Conservation (phyloP, 2,888 invertebrate species). For the Cryptocheilus praepositus region DNA sequence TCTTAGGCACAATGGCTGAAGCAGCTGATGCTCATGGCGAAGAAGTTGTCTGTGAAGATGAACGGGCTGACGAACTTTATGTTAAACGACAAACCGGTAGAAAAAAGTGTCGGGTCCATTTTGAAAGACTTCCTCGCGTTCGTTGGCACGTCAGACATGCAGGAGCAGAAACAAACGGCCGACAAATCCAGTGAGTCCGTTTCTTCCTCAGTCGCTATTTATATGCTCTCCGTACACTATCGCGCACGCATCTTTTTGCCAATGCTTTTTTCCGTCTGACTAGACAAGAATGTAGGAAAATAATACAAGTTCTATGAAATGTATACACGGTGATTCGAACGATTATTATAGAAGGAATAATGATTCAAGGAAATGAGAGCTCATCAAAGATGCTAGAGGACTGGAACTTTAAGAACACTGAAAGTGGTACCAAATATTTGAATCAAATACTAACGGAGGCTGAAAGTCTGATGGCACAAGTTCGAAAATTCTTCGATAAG, state of each 20-base stretch:
- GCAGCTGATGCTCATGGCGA: constrained; percentile 35
- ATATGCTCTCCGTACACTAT: too few relatives aligned
- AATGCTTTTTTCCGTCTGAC: too few relatives aligned
- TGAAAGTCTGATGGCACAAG: constrained; percentile 39
- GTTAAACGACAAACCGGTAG: constrained; percentile 10
- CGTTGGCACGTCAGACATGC: constrained; percentile 16
- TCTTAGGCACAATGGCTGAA: constrained; percentile 45
- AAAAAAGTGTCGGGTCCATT: neutral
- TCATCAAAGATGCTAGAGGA: neutral
- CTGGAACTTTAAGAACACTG: neutral
- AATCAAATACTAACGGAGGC: constrained; percentile 30
- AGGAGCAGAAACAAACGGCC: constrained; percentile 11
- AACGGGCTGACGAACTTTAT: constrained; percentile 8
- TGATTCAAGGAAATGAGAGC: neutral
- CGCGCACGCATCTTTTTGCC: too few relatives aligned
- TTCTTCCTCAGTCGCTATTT: too few relatives aligned
- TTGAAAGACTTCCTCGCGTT: constrained; percentile 14
- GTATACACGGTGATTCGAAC: too few relatives aligned
- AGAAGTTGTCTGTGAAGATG: constrained; percentile 19
- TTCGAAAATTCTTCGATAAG: constrained; percentile 44
- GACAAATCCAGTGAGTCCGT: constrained; percentile 15
- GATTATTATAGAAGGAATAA: too few relatives aligned
- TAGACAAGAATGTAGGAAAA: too few relatives aligned
- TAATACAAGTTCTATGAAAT: too few relatives aligned
- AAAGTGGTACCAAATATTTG: neutral